phyloP scores from a whole-genome alignment of 2,888 invertebrate species.

The Malachius bipustulatus region DNA sequence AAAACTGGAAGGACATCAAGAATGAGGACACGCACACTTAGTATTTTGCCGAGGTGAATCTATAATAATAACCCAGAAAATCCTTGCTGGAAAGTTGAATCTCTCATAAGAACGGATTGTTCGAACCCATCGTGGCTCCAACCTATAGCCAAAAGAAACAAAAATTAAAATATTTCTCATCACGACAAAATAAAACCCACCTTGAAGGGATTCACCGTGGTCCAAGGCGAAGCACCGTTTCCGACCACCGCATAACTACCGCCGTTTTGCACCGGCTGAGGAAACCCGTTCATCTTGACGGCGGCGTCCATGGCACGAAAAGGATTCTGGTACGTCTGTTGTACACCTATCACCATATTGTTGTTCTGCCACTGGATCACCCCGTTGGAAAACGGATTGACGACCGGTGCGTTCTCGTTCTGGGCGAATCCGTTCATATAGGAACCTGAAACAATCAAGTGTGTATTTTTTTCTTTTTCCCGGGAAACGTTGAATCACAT shows the following conservation, averaged over 20 bases:
- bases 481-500: not conserved
- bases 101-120: slow-evolving; percentile 50
- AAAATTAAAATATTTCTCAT: not conserved
- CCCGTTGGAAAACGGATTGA: slow-evolving; percentile 23
- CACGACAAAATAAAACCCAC: too few species aligned
- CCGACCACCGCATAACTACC: slow-evolving; percentile 24
- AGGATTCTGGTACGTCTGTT: slow-evolving; percentile 26
- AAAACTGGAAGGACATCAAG: too few species aligned
- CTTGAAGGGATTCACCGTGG: slow-evolving; percentile 35
- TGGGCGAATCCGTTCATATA: slow-evolving; percentile 25
- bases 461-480: slow-evolving; percentile 5
- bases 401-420: slow-evolving; percentile 17
- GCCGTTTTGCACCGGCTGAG: slow-evolving; percentile 25
- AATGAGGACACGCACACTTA: too few species aligned
- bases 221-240: slow-evolving; percentile 26
- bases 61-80: too few species aligned
- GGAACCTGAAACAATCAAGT: slow-evolving; percentile 28
- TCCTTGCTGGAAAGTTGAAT: too few species aligned
- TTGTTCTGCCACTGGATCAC: slow-evolving; percentile 15
- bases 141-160: slow-evolving; percentile 27
- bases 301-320: slow-evolving; percentile 24
- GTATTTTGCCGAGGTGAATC: too few species aligned
- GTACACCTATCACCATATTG: slow-evolving; percentile 11
- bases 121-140: slow-evolving; percentile 38
- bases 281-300: slow-evolving; percentile 25